Conservation (phyloP, 2,797 vertebrate species). For the Chloroceryle amazona region DNA sequence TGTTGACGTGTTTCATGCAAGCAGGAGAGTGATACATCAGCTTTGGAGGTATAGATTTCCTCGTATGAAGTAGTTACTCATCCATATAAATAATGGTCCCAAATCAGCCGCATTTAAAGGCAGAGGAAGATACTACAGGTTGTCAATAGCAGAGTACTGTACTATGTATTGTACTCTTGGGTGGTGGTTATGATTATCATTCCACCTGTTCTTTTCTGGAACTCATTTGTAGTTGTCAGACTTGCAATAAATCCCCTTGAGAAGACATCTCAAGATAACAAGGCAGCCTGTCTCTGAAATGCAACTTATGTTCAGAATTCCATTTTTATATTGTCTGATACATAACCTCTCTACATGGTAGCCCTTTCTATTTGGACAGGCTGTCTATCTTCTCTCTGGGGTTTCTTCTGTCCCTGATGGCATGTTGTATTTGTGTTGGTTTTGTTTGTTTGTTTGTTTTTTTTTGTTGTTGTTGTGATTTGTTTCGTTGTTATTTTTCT, state of each 20-base stretch:
- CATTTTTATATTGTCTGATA: constrained; percentile 1
- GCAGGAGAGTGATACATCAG: not conserved
- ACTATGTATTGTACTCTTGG: not conserved
- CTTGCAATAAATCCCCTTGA: constrained; percentile 35
- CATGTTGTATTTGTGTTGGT: not conserved
- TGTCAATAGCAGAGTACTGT: not conserved
- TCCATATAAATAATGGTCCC: not conserved
- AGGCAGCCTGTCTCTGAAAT: constrained; percentile 31
- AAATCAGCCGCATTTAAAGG: constrained; percentile 7
- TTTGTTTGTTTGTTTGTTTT: no score
- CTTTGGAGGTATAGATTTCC: constrained; percentile 1
- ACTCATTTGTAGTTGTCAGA: constrained; percentile 53
- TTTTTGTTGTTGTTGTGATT: not conserved
- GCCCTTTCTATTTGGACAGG: not conserved
- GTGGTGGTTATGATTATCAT: constrained; percentile 45
- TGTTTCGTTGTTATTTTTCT: not conserved
- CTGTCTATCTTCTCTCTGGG: not conserved
- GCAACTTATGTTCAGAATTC: constrained; percentile 44
- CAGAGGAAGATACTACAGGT: not conserved
- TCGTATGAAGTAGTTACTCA: not conserved
- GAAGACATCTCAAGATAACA: constrained; percentile 35
- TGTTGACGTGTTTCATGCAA: not conserved
- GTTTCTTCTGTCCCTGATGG: not conserved
- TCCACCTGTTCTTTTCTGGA: constrained; percentile 16
- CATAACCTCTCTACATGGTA: not conserved